Conservation (phyloP, 2,797 vertebrate genomes). For the Crocidura indochinensis region DNA sequence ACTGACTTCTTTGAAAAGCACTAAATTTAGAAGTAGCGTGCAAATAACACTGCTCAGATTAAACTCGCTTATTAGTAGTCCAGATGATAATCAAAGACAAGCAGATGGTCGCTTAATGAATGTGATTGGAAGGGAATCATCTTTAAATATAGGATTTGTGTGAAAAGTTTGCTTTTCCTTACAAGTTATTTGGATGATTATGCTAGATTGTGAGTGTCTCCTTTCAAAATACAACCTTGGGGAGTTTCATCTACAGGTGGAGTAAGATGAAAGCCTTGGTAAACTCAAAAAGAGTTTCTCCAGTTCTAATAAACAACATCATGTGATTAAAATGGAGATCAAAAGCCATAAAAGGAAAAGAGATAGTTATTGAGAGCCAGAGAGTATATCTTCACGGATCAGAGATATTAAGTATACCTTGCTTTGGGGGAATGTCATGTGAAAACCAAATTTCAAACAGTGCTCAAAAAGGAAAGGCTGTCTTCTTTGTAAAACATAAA, state of each 20-base stretch:
- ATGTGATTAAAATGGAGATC: constrained; percentile 71
- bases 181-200: constrained; percentile 81
- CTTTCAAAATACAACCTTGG: constrained; percentile 75
- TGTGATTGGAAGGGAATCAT: constrained; percentile 84
- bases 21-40: constrained; percentile 86
- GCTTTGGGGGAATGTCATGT: constrained; percentile 40
- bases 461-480: constrained; percentile 10
- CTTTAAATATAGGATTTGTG: constrained; percentile 86
- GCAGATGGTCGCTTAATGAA: constrained; percentile 85
- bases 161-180: constrained; percentile 84
- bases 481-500: constrained; percentile 33
- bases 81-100: constrained; percentile 86
- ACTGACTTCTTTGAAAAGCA: constrained; percentile 84
- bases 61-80: constrained; percentile 84
- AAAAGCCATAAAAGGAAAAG: constrained; percentile 67
- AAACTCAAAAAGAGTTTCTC: constrained; percentile 47
- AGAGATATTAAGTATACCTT: constrained; percentile 50
- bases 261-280: constrained; percentile 77
- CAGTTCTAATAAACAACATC: constrained; percentile 76
- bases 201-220: constrained; percentile 74
- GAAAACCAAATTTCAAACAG: constrained; percentile 46
- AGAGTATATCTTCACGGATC: constrained; percentile 68
- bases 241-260: constrained; percentile 48
- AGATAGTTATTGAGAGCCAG: constrained; percentile 55
- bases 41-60: constrained; percentile 84